Conservation (phyloP, 2,888 invertebrate species). For the Ptilodon capucinus region DNA sequence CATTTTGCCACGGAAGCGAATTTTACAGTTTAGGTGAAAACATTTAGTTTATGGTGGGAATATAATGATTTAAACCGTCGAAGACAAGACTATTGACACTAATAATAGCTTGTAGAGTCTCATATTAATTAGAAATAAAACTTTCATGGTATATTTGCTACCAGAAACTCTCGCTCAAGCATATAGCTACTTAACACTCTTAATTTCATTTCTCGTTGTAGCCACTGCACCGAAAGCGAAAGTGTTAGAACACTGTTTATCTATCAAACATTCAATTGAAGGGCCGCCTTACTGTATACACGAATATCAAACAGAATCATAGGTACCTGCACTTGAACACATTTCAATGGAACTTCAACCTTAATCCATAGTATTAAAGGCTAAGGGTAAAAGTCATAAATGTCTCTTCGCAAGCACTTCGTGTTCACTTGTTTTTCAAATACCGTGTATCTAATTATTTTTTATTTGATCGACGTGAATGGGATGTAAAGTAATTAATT, state of each 20-base stretch:
- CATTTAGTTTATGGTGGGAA: too few species aligned
- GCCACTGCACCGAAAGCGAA: conserved; percentile 33
- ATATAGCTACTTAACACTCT: conserved; percentile 24
- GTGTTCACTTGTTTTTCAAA: conserved; percentile 10
- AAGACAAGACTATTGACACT: too few species aligned
- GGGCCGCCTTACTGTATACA: conserved; percentile 21
- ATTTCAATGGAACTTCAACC: conserved; percentile 3
- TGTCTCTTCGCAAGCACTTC: conserved; percentile 3
- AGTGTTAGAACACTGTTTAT: conserved; percentile 39
- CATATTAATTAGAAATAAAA: too few species aligned
- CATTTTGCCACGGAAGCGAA: too few species aligned
- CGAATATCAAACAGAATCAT: conserved; percentile 3
- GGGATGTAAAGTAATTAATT: conserved; percentile 11
- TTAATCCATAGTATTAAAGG: background rate
- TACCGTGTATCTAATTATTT: conserved; percentile 14
- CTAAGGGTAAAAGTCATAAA: background rate
- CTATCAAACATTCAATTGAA: conserved; percentile 31
- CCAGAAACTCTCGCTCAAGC: background rate
- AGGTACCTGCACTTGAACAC: background rate
- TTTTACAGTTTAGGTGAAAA: too few species aligned
- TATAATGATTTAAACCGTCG: too few species aligned
- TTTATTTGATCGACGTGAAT: conserved; percentile 15
- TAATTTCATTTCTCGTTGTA: conserved; percentile 27
- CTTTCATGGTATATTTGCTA: background rate
- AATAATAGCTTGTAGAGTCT: too few species aligned